Base-by-base conservation (phyloP, 1,140 invertebrate genomes). In the Penaeus indicus region DNA sequence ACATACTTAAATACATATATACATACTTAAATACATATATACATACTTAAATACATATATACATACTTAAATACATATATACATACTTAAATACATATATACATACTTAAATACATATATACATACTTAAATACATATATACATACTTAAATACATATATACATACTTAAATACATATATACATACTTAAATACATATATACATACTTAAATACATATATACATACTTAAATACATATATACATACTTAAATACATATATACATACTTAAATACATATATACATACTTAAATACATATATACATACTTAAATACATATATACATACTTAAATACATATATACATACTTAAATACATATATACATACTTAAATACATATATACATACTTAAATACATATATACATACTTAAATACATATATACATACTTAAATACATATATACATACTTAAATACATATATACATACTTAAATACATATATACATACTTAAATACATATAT, bases 21-120 rank as follows among this genome's bases (percentile, higher is more conserved):
- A 69, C 13, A 69, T 21, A 69, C 13, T 1, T 69, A 69, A 8
- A 69, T 69, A 69, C 13, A 69, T 69, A 69, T 69, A 69, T 69
- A 69, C 13, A 69, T 69, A 69, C 27, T n/a, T 69, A 69, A n/a
- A 69, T 69, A 13, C 27, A 69, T 69, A 69, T 69, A 69, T 69
- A 69, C 13, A 69, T 69, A 69, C 27, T n/a, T 69, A 69, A 8
- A 69, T 69, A 69, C 13, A 69, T 69, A 69, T 69, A 69, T 21
- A 21, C 13, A 69, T 21, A 69, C 27, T 10, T 69, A 69, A n/a
- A 19, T 69, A 13, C 27, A 69, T 69, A 69, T 69, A 69, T 69
- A 69, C 13, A 69, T 69, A 69, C 27, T n/a, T 67, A 67, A n/a
- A 67, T 69, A 69, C 13, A 69, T 69, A 69, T 16, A 69, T 21